phyloP scores from a whole-genome alignment of 2,888 invertebrate species.

The Drosophila sordidula region DNA sequence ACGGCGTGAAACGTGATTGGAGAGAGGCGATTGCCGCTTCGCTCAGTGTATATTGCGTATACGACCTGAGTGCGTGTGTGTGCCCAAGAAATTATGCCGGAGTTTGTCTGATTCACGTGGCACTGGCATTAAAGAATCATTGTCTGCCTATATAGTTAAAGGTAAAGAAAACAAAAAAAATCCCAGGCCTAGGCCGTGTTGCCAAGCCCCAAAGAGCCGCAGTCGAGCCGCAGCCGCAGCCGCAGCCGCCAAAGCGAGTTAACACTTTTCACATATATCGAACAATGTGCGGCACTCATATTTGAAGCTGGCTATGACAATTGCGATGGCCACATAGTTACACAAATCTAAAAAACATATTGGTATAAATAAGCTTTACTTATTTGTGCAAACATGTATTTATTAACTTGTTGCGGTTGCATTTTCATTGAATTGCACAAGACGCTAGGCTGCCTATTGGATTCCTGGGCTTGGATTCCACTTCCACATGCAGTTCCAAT shows the following conservation, averaged over 20 bases:
- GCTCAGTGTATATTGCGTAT: conserved; percentile 36
- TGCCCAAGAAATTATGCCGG: conserved; percentile 29
- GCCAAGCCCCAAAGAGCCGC: conserved; percentile 1
- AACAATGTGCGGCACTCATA: conserved; percentile 50
- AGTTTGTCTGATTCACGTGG: conserved; percentile 37
- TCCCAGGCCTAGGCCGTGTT: conserved; percentile 49
- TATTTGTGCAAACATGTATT: background rate
- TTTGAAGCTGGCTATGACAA: conserved; percentile 30
- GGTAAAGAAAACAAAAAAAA: conserved; percentile 9
- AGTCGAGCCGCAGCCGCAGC: background rate
- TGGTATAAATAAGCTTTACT: background rate
- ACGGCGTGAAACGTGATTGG: no score
- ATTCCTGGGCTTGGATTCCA: background rate
- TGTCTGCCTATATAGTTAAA: conserved; percentile 42
- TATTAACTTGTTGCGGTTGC: background rate
- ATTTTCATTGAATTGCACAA: background rate
- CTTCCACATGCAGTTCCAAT: background rate
- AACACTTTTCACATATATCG: conserved; percentile 68
- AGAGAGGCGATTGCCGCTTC: background rate
- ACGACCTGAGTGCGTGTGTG: conserved; percentile 18
- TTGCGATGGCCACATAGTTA: conserved; percentile 38
- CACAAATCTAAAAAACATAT: conserved; percentile 2
- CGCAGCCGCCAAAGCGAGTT: conserved; percentile 42
- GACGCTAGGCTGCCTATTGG: no score
- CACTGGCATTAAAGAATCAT: conserved; percentile 68